Evolutionary conservation across 2,888 invertebrate genomes (phyloP).

Genomic region (Acronicta leporina): DNA sequence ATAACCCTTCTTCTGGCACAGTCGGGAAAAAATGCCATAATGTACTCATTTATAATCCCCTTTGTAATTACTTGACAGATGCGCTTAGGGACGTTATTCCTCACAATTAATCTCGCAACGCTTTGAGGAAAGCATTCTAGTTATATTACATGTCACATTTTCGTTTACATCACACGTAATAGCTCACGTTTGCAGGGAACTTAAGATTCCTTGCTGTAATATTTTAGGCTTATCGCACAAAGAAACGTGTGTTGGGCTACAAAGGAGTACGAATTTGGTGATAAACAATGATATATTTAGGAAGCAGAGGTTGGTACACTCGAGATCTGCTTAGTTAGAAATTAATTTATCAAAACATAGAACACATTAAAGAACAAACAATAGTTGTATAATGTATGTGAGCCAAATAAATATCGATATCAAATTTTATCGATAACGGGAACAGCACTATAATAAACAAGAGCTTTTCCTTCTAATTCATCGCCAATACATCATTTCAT

Average conservation of each 20-base stretch:
- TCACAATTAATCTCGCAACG: neutral
- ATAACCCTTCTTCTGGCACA: no score
- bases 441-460: slow-evolving; percentile 24
- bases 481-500: slow-evolving; percentile 32
- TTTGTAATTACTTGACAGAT: no score
- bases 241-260: neutral
- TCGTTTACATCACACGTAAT: slow-evolving; percentile 1
- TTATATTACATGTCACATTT: neutral
- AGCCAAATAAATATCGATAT: no score
- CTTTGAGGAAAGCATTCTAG: neutral
- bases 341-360: neutral
- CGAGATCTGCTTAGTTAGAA: no score
- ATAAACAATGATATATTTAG: no score
- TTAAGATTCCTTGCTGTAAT: slow-evolving; percentile 6
- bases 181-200: neutral
- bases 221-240: slow-evolving; percentile 11
- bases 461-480: slow-evolving; percentile 15
- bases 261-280: no score
- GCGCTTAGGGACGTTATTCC: no score
- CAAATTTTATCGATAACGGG: neutral
- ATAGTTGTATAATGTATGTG: no score
- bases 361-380: no score
- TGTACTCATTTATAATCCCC: no score
- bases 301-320: no score
- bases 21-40: no score